These are phyloP conservation scores for Mongoloraphidia duomilia DNA, from an alignment of 2,888 invertebrate genomes.

Conservation along the genomic window DNA sequence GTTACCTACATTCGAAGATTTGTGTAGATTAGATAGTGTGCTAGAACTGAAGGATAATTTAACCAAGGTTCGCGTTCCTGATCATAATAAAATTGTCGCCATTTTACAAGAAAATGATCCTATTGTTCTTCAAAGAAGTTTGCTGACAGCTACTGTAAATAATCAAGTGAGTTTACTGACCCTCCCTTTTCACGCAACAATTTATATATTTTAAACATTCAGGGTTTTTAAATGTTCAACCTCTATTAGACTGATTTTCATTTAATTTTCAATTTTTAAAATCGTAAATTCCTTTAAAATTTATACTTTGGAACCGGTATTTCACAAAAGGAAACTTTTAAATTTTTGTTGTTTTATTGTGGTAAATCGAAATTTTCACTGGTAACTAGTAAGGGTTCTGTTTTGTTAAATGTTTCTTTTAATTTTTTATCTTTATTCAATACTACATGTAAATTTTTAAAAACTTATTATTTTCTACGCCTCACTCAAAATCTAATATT, in stretches of 20 bases:
- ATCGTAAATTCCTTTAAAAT: neutral
- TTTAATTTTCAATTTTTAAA: neutral
- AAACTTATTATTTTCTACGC: too few relatives aligned
- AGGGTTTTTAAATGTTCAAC: neutral
- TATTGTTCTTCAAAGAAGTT: slow-evolving; percentile 68
- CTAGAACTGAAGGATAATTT: slow-evolving; percentile 37
- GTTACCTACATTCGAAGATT: slow-evolving; percentile 14
- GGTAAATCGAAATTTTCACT: neutral
- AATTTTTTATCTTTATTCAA: too few relatives aligned
- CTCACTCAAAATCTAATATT: too few relatives aligned
- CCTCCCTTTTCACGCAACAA: too few relatives aligned
- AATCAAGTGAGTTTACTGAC: slow-evolving; percentile 52
- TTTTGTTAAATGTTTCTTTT: too few relatives aligned
- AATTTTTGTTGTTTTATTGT: neutral
- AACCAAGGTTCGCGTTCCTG: slow-evolving; percentile 48
- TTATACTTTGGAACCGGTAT: neutral
- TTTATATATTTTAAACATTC: neutral
- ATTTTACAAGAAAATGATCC: slow-evolving; percentile 72
- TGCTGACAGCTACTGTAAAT: slow-evolving; percentile 66
- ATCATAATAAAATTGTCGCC: slow-evolving; percentile 64
- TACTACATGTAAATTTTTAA: too few relatives aligned
- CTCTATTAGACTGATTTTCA: neutral
- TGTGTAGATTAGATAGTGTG: slow-evolving; percentile 54
- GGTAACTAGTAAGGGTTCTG: too few relatives aligned
- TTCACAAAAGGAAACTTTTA: neutral